phyloP scores from a whole-genome alignment of 2,888 invertebrate species.

The Scaptomyza flava region DNA sequence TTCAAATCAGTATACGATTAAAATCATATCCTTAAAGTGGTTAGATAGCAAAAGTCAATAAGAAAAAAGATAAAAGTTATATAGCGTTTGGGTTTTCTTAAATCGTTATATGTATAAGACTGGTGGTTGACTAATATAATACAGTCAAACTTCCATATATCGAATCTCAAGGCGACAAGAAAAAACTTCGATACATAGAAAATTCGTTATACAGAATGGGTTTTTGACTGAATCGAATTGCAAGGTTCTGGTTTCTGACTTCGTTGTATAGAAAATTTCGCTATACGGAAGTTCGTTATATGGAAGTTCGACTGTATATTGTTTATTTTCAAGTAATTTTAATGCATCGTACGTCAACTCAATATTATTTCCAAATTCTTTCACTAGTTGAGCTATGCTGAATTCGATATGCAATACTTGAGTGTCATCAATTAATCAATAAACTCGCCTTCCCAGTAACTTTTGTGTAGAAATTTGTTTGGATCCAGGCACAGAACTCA shows the following conservation, averaged over 20 bases:
- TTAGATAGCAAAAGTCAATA: conserved; percentile 18
- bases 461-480: conserved; percentile 27
- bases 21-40: conserved; percentile 19
- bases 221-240: too few species aligned
- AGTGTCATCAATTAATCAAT: conserved; percentile 54
- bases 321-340: background rate
- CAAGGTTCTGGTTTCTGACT: too few species aligned
- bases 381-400: conserved; percentile 8
- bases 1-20: conserved; percentile 23
- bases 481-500: conserved; percentile 10
- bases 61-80: background rate
- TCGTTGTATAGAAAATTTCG: too few species aligned
- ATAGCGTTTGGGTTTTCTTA: background rate
- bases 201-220: too few species aligned
- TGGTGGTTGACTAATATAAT: too few species aligned
- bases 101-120: too few species aligned
- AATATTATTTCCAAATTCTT: background rate
- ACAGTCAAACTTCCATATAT: too few species aligned
- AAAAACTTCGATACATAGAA: too few species aligned
- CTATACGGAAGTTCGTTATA: too few species aligned
- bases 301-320: too few species aligned
- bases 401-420: conserved; percentile 14
- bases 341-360: background rate
- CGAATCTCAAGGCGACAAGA: too few species aligned
- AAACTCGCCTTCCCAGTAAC: conserved; percentile 20